These are phyloP conservation scores for Eupsittula cactorum DNA, from an alignment of 2,113 vertebrate genomes.

Conservation along the genomic window DNA sequence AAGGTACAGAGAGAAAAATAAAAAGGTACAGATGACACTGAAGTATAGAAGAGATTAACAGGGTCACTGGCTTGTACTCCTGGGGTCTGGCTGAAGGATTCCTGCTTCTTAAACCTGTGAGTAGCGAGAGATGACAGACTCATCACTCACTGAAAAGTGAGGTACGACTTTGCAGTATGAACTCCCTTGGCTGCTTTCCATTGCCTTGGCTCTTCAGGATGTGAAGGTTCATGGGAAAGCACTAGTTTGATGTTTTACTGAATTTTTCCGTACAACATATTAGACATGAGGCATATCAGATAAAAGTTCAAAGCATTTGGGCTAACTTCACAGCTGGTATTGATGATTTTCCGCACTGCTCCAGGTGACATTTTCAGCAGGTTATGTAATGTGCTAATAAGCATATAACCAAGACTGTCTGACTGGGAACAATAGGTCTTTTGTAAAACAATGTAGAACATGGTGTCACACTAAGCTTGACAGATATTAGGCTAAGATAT, in stretches of 20 bases:
- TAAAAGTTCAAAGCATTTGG: neutral
- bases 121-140: neutral
- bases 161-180: neutral
- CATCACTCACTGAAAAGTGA: slow-evolving; percentile 31
- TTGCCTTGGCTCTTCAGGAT: neutral
- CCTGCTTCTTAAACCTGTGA: neutral
- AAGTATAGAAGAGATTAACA: slow-evolving; percentile 32
- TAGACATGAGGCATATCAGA: neutral
- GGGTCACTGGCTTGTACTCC: slow-evolving; percentile 25
- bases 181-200: slow-evolving; percentile 31
- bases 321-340: neutral
- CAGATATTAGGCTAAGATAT: neutral
- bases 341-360: slow-evolving; percentile 19
- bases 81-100: slow-evolving; percentile 38
- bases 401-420: neutral
- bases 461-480: neutral
- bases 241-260: neutral
- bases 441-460: neutral
- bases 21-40: neutral
- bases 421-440: neutral
- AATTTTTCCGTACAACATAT: neutral
- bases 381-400: slow-evolving; percentile 43
- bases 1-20: neutral
- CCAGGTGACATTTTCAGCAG: slow-evolving; percentile 15
- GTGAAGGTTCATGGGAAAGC: neutral